Conservation (phyloP, 1,140 invertebrate genomes). For the Babylonia areolata region DNA sequence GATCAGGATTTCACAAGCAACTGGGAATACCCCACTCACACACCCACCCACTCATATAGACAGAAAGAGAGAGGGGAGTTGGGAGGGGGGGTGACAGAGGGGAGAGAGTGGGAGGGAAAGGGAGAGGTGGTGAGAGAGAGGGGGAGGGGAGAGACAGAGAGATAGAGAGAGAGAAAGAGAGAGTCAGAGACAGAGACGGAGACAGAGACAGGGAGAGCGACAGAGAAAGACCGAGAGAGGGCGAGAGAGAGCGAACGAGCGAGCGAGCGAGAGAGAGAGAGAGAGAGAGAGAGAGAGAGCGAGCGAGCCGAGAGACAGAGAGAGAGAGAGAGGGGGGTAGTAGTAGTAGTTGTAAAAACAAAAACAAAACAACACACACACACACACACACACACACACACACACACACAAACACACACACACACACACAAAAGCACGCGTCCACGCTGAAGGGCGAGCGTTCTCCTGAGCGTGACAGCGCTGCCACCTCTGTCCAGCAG, state of each 20-base stretch:
- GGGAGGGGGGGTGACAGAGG: too few species aligned
- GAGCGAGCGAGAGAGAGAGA: neutral
- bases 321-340: neutral
- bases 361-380: slow-evolving; percentile 2
- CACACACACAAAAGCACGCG: neutral
- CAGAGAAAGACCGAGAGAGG: too few species aligned
- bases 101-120: too few species aligned
- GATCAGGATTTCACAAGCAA: too few species aligned
- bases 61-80: neutral
- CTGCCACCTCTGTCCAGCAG: too few species aligned
- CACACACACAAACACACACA: neutral
- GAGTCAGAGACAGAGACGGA: neutral
- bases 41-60: neutral
- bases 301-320: neutral
- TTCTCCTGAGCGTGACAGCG: too few species aligned
- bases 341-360: too few species aligned
- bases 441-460: too few species aligned
- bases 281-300: slow-evolving; percentile 5
- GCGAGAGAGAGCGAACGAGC: neutral
- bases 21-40: too few species aligned
- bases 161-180: neutral
- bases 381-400: slow-evolving; percentile 4
- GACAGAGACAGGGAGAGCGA: neutral
- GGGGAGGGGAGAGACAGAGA: neutral
- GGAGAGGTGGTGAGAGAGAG: neutral